These are phyloP conservation scores for Pithecia hirsuta DNA, from an alignment of 2,797 vertebrate species.

Conservation along the genomic window DNA sequence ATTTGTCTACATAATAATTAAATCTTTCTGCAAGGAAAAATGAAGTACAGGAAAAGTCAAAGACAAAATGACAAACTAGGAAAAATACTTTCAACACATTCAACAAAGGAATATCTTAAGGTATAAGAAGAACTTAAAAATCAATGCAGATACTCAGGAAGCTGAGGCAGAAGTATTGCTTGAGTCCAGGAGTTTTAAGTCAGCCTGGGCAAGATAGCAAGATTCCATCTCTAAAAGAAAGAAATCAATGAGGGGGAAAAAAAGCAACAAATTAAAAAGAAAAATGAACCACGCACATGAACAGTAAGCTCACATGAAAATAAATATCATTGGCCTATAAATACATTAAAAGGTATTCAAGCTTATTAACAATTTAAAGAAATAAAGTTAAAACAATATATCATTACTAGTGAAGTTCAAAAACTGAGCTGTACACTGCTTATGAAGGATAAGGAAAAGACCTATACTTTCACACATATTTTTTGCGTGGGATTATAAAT, in stretches of 20 bases:
- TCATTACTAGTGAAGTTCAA: not conserved
- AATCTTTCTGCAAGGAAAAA: not conserved
- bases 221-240: not conserved
- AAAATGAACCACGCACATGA: not conserved
- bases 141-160: not conserved
- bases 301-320: not conserved
- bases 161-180: not conserved
- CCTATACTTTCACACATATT: not conserved
- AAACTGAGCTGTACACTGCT: not conserved
- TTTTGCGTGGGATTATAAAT: not conserved
- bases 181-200: not conserved
- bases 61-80: conserved; percentile 25
- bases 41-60: not conserved
- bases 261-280: not conserved
- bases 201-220: not conserved
- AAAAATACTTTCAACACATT: conserved; percentile 2
- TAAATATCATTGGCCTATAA: not conserved
- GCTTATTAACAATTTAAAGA: not conserved
- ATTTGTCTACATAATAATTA: conserved; percentile 14
- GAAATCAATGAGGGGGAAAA: not conserved
- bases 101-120: not conserved
- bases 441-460: not conserved
- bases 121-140: not conserved
- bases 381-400: not conserved
- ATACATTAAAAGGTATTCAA: not conserved